Percentiles rank a stretch among this genome's conserved stretches.
Evolutionary conservation across 2,797 vertebrate genomes (phyloP).

Genomic region (Hoplostethus atlanticus): DNA sequence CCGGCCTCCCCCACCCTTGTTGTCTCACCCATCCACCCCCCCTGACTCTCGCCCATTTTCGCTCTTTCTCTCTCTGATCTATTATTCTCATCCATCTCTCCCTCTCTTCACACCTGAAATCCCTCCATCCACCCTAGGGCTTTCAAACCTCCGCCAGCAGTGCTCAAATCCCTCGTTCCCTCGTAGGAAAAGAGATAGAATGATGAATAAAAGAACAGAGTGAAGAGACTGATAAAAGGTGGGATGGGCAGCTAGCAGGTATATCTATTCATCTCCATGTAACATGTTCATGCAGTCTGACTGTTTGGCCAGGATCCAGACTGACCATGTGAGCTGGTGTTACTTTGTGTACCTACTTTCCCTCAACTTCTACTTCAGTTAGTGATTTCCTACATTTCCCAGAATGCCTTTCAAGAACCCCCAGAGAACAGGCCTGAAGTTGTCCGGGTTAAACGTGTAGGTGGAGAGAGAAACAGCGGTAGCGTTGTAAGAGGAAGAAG

Average conservation of each 20-base stretch:
- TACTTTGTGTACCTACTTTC: too few species aligned
- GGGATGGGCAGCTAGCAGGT: slow-evolving; percentile 54
- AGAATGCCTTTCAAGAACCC: too few species aligned
- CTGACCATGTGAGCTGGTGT: neutral
- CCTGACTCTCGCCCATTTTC: slow-evolving; percentile 25
- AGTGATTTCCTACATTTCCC: too few species aligned
- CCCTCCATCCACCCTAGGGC: slow-evolving; percentile 53
- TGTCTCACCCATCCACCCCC: slow-evolving; percentile 21
- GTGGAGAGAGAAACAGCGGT: too few species aligned
- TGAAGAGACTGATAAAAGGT: slow-evolving; percentile 60
- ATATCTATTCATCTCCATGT: slow-evolving; percentile 43
- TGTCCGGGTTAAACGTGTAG: too few species aligned
- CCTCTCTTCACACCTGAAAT: slow-evolving; percentile 65
- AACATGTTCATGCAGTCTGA: too few species aligned
- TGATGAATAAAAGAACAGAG: slow-evolving; percentile 76
- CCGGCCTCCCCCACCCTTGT: slow-evolving; percentile 45
- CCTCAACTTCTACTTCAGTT: too few species aligned
- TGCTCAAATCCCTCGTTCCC: slow-evolving; percentile 34
- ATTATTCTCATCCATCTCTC: slow-evolving; percentile 71
- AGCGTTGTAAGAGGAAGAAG: too few species aligned
- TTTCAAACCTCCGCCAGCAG: slow-evolving; percentile 60
- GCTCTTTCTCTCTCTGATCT: slow-evolving; percentile 61
- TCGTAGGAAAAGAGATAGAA: slow-evolving; percentile 57
- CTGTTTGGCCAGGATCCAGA: too few species aligned
- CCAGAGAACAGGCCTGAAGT: too few species aligned